A percentile compares a stretch with the other conserved stretches of the same genome.
Evolutionary conservation across 2,113 vertebrate genomes (phyloP).

Genomic region (Acrocephalus arundinaceus): DNA sequence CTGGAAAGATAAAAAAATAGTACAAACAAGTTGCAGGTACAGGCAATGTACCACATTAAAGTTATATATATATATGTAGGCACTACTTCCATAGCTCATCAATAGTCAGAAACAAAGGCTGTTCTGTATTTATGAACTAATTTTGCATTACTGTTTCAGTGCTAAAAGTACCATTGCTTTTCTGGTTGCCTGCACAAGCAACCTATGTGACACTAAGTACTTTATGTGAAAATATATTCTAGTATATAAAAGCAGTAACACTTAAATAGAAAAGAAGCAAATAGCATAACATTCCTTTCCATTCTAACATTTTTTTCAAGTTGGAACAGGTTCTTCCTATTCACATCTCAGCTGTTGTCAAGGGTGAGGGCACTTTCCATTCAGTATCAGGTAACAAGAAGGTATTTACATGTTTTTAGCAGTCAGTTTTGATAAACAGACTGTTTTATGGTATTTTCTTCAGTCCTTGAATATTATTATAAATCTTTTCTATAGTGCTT

Average conservation of each 20-base stretch:
- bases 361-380: not conserved
- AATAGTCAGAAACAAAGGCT: not conserved
- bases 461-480: not conserved
- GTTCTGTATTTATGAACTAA: not conserved
- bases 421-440: not conserved
- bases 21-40: not conserved
- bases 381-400: not conserved
- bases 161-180: not conserved
- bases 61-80: not conserved
- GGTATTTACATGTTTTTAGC: not conserved
- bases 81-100: not conserved
- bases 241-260: not conserved
- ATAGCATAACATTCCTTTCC: not conserved
- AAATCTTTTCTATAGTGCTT: not conserved
- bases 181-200: not conserved
- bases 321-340: conserved; percentile 6
- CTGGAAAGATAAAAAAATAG: not conserved
- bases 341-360: not conserved
- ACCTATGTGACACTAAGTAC: not conserved
- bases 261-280: not conserved
- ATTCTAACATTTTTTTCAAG: not conserved
- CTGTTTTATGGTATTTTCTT: not conserved
- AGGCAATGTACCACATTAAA: not conserved
- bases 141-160: not conserved
- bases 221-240: not conserved